Evolutionary conservation across 2,888 invertebrate species (phyloP), one percentile per base, ranked within the genome.

Genomic region (Acronicta leporina): DNA sequence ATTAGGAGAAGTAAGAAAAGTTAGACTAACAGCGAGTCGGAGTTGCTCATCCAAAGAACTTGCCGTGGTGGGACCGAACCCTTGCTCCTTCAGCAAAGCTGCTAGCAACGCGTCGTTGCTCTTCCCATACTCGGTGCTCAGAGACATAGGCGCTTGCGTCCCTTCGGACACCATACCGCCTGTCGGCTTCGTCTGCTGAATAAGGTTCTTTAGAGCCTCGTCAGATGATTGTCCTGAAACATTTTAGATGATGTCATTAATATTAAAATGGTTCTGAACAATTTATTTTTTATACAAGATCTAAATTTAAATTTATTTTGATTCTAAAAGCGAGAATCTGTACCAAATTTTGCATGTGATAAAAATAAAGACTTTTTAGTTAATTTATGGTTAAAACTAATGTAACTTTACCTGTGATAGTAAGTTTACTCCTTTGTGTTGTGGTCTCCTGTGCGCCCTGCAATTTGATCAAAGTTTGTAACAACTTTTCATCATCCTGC

Each of bases 61-160:
- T 75, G 96, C 96, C 64, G 96, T 96, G n/a, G 95, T 95, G 5
- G 97, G 97, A 60, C 96, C 96, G 75, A 97, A 96, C 42, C 97
- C 97, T 82, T 96, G 96, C 77, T 96, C 96, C 88, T 96, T 96
- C 49, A 97, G 89, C 55, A 97, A 87, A 4, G 96, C 96, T 0
- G 97, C 96, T 27, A 97, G 91, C 65, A 97, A 89, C 0, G 97
- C 97, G 65, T 97, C 97, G 77, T 96, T 96, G 62, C 95, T 95
- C 77, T 95, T 95, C 13, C 96, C 96, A 59, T 94, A 95, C 77
- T 94, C 94, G 9, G 95, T 95, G 80, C 95, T 95, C 62, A 95
- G 75, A 13, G 92, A 89, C 25, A 92, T 80, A 54, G 94, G 92
- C 63, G 91, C 81, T 75, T 88, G 90, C 5, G 95, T 95, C 15